Evolutionary conservation across 2,113 vertebrate genomes (phyloP).

Genomic region (Circaetus gallicus): DNA sequence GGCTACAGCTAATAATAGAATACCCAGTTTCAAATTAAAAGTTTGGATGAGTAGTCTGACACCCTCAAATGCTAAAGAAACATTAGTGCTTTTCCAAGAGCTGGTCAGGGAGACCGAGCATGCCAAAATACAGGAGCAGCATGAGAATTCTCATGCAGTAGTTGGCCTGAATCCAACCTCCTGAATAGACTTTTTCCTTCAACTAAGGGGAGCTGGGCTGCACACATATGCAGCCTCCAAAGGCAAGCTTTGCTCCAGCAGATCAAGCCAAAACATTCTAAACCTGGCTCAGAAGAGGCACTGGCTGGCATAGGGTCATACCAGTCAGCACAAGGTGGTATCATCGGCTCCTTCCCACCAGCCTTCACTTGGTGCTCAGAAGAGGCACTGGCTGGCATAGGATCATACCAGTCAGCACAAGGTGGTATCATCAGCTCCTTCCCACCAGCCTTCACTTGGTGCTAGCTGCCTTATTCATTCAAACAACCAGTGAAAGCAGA

Average conservation of each 20-base stretch:
- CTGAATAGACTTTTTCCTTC: not conserved
- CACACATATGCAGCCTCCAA: not conserved
- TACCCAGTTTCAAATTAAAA: not conserved
- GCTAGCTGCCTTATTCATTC: not conserved
- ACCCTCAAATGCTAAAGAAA: not conserved
- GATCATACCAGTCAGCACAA: not conserved
- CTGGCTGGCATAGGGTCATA: not conserved
- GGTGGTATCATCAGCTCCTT: not conserved
- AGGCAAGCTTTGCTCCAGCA: not conserved
- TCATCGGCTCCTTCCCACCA: not conserved
- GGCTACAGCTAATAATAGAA: slow-evolving; percentile 39
- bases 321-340: not conserved
- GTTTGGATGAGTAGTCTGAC: not conserved
- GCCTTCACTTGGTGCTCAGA: not conserved
- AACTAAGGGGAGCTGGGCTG: not conserved
- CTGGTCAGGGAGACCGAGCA: not conserved
- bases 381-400: not conserved
- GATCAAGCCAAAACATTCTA: not conserved
- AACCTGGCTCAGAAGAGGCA: not conserved
- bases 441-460: not conserved
- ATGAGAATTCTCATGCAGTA: not conserved
- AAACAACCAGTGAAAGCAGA: not conserved
- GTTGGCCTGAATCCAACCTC: not conserved
- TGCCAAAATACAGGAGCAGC: not conserved
- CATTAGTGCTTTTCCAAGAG: not conserved